These are phyloP conservation scores for Trissolcus brochymenae DNA, from an alignment of 2,888 invertebrate genomes.

Conservation along the genomic window DNA sequence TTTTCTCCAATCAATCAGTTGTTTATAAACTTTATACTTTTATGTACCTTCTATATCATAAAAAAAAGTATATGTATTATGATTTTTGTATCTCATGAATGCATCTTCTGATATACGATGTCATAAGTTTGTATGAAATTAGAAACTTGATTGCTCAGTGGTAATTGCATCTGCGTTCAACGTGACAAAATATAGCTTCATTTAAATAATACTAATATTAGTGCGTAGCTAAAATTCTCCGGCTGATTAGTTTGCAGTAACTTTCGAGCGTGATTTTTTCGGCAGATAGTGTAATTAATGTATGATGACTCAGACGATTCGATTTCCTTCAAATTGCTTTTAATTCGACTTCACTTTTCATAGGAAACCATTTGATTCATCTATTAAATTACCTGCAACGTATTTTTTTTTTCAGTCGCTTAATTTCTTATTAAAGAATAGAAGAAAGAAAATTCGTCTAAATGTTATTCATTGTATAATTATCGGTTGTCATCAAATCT, in stretches of 20 bases:
- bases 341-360: conserved; percentile 7
- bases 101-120: no score
- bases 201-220: conserved; percentile 51
- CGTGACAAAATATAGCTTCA: conserved; percentile 52
- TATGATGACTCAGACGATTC: conserved; percentile 6
- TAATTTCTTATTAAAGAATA: no score
- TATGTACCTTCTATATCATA: no score
- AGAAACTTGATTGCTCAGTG: conserved; percentile 43
- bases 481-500: not conserved
- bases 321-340: conserved; percentile 8
- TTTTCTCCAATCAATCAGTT: no score
- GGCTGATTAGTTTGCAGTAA: conserved; percentile 34
- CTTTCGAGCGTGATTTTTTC: conserved; percentile 41
- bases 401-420: no score
- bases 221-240: conserved; percentile 17
- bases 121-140: conserved; percentile 14
- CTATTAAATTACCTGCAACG: not conserved
- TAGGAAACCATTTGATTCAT: conserved; percentile 1
- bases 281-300: conserved; percentile 21
- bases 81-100: no score
- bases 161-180: conserved; percentile 37
- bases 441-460: no score
- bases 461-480: not conserved
- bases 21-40: no score
- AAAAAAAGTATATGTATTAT: no score